Percentiles rank a stretch among this genome's conserved stretches.
phyloP scores from a whole-genome alignment of 2,888 invertebrate genomes.

The Lepidocyrtinus sp. region DNA sequence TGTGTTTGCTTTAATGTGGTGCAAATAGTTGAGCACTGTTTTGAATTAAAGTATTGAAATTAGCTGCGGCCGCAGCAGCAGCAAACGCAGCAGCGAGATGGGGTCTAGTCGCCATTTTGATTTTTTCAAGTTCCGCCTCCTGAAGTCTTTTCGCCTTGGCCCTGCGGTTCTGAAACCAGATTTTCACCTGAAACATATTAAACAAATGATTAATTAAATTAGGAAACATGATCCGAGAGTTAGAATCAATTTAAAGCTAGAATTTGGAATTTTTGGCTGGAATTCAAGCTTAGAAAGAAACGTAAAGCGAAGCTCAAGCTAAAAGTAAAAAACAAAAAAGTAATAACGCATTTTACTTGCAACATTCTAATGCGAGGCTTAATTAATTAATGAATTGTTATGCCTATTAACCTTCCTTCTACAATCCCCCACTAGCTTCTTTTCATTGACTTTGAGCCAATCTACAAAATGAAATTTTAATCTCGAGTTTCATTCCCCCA shows the following conservation, averaged over 20 bases:
- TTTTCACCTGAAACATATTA: constrained; percentile 73
- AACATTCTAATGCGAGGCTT: too few species aligned
- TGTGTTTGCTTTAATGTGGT: constrained; percentile 58
- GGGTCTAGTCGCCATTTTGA: constrained; percentile 76
- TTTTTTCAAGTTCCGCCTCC: constrained; percentile 77
- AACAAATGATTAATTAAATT: constrained; percentile 32
- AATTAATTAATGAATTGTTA: constrained; percentile 51
- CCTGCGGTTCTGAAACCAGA: constrained; percentile 72
- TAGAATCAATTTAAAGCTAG: too few species aligned
- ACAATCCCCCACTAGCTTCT: background rate
- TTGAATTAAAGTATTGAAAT: constrained; percentile 69
- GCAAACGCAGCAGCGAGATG: constrained; percentile 69
- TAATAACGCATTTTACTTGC: too few species aligned
- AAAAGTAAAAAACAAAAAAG: too few species aligned
- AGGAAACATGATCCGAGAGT: background rate
- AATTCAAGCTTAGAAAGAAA: background rate
- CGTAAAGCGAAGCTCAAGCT: constrained; percentile 5
- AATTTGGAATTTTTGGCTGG: background rate
- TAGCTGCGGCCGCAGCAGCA: constrained; percentile 69
- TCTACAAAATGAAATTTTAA: constrained; percentile 44
- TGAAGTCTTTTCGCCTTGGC: constrained; percentile 77
- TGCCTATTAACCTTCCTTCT: constrained; percentile 51
- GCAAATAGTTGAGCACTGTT: constrained; percentile 70
- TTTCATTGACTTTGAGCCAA: constrained; percentile 39
- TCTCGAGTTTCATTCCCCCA: background rate